A percentile compares a stretch with the other conserved stretches of the same genome.
phyloP scores from a whole-genome alignment of 2,113 vertebrate species.

The Rhinogobius similis region DNA sequence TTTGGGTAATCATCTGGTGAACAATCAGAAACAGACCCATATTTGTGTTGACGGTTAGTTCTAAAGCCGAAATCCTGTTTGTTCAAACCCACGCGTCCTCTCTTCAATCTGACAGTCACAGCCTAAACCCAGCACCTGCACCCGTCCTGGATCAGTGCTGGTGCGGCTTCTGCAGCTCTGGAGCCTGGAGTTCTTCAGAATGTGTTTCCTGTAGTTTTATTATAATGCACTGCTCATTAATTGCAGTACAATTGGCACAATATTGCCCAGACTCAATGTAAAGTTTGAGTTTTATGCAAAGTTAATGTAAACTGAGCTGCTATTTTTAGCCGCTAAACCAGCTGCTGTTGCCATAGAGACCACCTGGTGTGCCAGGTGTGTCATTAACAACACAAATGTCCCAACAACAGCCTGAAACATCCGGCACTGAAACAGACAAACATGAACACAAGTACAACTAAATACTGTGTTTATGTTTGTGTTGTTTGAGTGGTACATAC shows the following conservation, averaged over 20 bases:
- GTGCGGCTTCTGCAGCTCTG: too few species aligned
- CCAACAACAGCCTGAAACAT: neutral
- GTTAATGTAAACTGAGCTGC: neutral
- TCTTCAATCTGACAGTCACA: too few species aligned
- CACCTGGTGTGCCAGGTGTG: conserved; percentile 1
- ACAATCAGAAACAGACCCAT: too few species aligned
- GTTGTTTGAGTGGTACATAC: neutral
- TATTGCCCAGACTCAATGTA: neutral
- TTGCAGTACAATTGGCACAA: neutral
- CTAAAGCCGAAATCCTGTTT: too few species aligned
- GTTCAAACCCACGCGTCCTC: too few species aligned
- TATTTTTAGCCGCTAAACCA: neutral
- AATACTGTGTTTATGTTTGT: neutral
- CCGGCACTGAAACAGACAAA: neutral
- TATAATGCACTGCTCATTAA: neutral
- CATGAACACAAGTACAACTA: neutral
- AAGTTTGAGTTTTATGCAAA: neutral
- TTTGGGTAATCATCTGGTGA: too few species aligned
- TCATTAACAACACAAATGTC: neutral
- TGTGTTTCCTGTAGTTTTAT: neutral
- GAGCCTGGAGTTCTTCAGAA: neutral
- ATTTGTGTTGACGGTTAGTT: too few species aligned
- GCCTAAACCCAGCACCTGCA: too few species aligned
- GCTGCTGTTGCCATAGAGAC: conserved; percentile 5
- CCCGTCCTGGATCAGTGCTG: too few species aligned